Base-by-base conservation (phyloP, 2,797 vertebrate species). In the Lithobates sylvaticus region DNA sequence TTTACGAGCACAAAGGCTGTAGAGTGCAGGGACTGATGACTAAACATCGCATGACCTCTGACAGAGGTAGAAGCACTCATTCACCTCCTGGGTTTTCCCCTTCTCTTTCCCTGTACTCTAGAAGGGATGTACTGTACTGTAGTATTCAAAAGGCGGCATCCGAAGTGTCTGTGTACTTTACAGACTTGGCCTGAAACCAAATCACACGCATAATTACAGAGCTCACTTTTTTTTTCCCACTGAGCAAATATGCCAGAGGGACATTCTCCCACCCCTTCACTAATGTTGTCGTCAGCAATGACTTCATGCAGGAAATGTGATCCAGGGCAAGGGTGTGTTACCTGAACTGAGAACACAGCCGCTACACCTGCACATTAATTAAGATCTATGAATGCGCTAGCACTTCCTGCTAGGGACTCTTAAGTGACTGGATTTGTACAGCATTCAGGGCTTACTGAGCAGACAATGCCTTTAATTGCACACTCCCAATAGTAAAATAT, bases 61-160 rank as follows among this genome's bases (percentile, higher is more conserved):
- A 78, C 76, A 79, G 76, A 68, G 70, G 75, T 74, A 64, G 13
- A 75, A 74, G 81, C 58, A 87, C 86, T 78, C 76, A 26, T 79
- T 87, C 81, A 87, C 86, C 86, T 87, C 76, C 68, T 80, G 86
- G 86, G 86, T 79, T 87, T 87, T 87, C 36, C 86, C 86, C 86
- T 79, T 84, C 50, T 87, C 10, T 70, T 76, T 87, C 79, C 81
- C 77, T 70, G 44, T 83, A 10, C 15, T 75, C 34, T 36, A 69
- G 71, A 78, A 84, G 69, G 81, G 76, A 87, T 84, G 81, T 80
- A 69, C 76, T 79, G 69, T 75, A 69, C 73, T 82, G 50, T 42
- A 74, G 80, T 34, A 82, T 65, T 87, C 15, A 54, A 70, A 69
- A 84, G 86, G 81, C 81, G 76, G 70, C 42, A 72, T 69, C 81